Conservation (phyloP, 2,888 invertebrate genomes). For the Anoplius nigerrimus region DNA sequence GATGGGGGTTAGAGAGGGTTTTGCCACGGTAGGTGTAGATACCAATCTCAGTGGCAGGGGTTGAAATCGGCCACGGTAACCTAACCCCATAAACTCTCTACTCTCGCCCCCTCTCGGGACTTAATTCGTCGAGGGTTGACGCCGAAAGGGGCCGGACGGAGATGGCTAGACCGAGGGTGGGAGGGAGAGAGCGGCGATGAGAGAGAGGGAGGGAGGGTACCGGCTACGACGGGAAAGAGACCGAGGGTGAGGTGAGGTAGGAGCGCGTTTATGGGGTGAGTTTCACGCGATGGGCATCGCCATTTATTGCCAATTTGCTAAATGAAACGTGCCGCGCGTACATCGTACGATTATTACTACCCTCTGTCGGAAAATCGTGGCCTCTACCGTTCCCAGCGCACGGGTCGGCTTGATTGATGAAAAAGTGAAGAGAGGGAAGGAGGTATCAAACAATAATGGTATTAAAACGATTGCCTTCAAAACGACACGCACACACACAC, state of each 20-base stretch:
- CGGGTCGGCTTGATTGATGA: conserved; percentile 13
- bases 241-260: conserved; percentile 27
- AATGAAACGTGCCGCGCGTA: conserved; percentile 72
- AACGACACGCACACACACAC: not conserved
- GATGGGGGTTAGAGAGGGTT: conserved; percentile 27
- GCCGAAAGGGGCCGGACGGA: conserved; percentile 34
- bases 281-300: conserved; percentile 67
- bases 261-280: conserved; percentile 60
- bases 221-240: conserved; percentile 12
- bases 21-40: conserved; percentile 63
- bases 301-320: conserved; percentile 75
- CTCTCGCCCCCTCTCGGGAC: conserved; percentile 55
- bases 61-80: conserved; percentile 65
- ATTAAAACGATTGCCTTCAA: conserved; percentile 5
- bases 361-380: conserved; percentile 48
- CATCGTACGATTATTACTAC: conserved; percentile 67
- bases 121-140: conserved; percentile 69
- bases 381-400: conserved; percentile 24
- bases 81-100: conserved; percentile 66
- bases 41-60: conserved; percentile 66
- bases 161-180: conserved; percentile 13
- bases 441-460: not conserved
- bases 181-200: not conserved
- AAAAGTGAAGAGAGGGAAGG: conserved; percentile 29
- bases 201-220: not conserved